These are phyloP conservation scores for Oscheius sp. DNA, from an alignment of 2,888 invertebrate species.

Conservation along the genomic window DNA sequence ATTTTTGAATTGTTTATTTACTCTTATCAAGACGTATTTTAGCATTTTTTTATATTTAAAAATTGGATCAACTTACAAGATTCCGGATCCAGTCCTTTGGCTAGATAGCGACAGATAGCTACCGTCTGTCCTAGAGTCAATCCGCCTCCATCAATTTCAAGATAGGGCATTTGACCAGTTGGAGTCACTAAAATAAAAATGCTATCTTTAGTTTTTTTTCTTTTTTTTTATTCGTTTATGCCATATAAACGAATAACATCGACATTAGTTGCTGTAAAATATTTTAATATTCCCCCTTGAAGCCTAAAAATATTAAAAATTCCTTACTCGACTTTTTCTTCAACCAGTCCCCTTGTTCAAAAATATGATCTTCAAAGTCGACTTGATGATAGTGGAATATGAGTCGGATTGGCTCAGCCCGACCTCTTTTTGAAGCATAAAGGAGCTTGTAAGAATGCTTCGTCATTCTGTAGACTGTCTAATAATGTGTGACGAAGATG, in stretches of 20 bases:
- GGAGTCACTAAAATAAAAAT: neutral
- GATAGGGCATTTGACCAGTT: slow-evolving; percentile 9
- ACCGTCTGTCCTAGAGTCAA: slow-evolving; percentile 1
- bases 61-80: slow-evolving; percentile 6
- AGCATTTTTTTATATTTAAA: neutral
- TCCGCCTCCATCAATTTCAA: slow-evolving; percentile 14
- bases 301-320: neutral
- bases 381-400: slow-evolving; percentile 14
- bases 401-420: slow-evolving; percentile 21
- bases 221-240: neutral
- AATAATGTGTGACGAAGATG: too few relatives aligned
- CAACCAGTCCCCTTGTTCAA: slow-evolving; percentile 7
- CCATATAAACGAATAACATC: neutral
- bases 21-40: neutral
- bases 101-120: slow-evolving; percentile 26
- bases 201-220: neutral
- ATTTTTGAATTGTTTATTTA: neutral
- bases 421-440: slow-evolving; percentile 6
- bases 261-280: too few relatives aligned
- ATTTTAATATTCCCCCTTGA: neutral
- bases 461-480: neutral
- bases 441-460: slow-evolving; percentile 24
- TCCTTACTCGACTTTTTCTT: slow-evolving; percentile 8
- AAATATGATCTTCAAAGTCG: slow-evolving; percentile 10
- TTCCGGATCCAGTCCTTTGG: slow-evolving; percentile 23